phyloP scores from a whole-genome alignment of 1,140 invertebrate genomes.

The Micrasema longulum region DNA sequence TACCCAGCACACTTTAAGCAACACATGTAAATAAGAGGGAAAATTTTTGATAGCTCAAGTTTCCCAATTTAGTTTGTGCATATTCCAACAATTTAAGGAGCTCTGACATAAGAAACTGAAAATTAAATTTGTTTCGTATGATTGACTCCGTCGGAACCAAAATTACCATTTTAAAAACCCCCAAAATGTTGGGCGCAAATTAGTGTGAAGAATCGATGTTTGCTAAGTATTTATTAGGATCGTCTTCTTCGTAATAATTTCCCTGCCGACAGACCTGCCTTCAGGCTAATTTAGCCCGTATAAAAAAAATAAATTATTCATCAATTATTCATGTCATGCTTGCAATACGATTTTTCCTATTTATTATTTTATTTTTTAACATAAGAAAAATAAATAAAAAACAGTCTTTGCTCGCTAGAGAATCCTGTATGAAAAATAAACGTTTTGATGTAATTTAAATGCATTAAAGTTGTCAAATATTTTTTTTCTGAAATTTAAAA shows the following conservation, averaged over 20 bases:
- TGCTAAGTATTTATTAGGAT: slow-evolving; percentile 28
- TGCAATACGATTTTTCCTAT: background rate
- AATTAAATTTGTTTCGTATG: slow-evolving; percentile 17
- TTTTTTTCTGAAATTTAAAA: too few species aligned
- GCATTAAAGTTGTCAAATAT: too few species aligned
- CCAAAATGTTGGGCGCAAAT: slow-evolving; percentile 16
- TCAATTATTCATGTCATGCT: background rate
- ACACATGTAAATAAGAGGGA: too few species aligned
- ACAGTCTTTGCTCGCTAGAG: background rate
- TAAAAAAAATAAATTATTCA: background rate
- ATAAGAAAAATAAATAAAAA: background rate
- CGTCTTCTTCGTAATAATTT: background rate
- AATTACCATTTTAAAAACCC: slow-evolving; percentile 19
- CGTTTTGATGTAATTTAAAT: too few species aligned
- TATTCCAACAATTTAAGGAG: background rate
- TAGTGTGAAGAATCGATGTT: slow-evolving; percentile 34
- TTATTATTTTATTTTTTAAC: background rate
- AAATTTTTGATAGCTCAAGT: too few species aligned
- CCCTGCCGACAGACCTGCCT: background rate
- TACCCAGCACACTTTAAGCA: too few species aligned
- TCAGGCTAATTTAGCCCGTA: background rate
- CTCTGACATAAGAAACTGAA: too few species aligned
- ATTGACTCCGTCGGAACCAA: background rate
- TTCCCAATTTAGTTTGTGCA: too few species aligned
- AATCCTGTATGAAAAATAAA: too few species aligned